Conservation (phyloP, 2,888 invertebrate species). For the Ormia ochracea region DNA sequence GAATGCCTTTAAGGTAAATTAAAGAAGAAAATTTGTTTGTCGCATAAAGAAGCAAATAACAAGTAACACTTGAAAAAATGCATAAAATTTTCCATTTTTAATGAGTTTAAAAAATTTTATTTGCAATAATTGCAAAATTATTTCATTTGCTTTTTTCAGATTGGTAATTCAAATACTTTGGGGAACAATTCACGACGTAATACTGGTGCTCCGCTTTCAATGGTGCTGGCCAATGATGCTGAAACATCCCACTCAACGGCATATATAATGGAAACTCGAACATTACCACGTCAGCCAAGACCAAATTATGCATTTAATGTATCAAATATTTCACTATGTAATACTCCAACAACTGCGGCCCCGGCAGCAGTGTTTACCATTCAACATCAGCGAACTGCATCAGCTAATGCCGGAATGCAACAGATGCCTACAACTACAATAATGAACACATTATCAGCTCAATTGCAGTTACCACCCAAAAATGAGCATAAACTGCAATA, state of each 20-base stretch:
- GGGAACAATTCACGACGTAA: conserved; percentile 70
- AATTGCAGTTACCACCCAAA: conserved; percentile 64
- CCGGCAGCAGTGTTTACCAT: conserved; percentile 55
- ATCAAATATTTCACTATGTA: conserved; percentile 54
- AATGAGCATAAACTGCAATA: conserved; percentile 82
- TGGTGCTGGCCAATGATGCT: conserved; percentile 71
- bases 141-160: conserved; percentile 32
- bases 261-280: conserved; percentile 72
- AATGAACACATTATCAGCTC: conserved; percentile 11
- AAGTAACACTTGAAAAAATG: too few relatives aligned
- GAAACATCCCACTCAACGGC: conserved; percentile 58
- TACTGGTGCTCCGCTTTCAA: conserved; percentile 71
- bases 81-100: too few relatives aligned
- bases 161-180: conserved; percentile 67
- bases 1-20: conserved; percentile 77
- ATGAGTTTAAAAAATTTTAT: not conserved
- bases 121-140: not conserved
- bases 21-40: too few relatives aligned
- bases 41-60: too few relatives aligned
- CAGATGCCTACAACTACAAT: conserved; percentile 32
- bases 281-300: conserved; percentile 73
- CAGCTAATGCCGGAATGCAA: conserved; percentile 69
- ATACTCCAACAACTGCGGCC: conserved; percentile 34
- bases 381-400: conserved; percentile 71
- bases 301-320: conserved; percentile 57